A percentile compares a stretch with the other conserved stretches of the same genome.
These are phyloP conservation scores for Graptemys geographica DNA, from an alignment of 2,797 vertebrate species.

Conservation along the genomic window DNA sequence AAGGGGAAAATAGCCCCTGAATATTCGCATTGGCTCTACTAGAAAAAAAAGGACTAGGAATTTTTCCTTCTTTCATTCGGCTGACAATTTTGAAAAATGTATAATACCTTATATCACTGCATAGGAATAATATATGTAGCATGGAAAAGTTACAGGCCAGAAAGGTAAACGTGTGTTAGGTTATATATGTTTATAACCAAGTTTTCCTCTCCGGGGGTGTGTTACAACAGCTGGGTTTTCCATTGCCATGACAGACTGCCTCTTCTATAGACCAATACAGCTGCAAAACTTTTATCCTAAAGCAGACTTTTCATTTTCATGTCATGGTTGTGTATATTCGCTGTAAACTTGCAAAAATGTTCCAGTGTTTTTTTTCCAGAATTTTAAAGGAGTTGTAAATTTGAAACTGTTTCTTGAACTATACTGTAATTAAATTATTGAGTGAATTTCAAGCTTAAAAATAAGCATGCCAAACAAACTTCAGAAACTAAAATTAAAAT, in stretches of 20 bases:
- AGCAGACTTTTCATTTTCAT: background rate
- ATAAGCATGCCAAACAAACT: constrained; percentile 39
- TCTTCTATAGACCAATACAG: background rate
- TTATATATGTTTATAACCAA: background rate
- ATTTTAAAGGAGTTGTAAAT: constrained; percentile 9
- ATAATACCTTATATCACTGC: background rate
- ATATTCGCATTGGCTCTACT: background rate
- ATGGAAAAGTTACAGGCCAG: background rate
- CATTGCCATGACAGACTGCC: background rate
- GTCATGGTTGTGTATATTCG: background rate
- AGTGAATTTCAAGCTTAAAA: constrained; percentile 29
- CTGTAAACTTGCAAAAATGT: background rate
- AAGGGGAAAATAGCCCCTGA: background rate
- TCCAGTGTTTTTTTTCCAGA: background rate
- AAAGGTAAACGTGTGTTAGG: background rate
- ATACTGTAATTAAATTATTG: constrained; percentile 47
- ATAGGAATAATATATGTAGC: background rate
- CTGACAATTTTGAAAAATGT: background rate
- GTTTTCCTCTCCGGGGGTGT: background rate
- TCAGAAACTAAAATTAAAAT: constrained; percentile 56
- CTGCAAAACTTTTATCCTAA: background rate
- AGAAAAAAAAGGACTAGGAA: background rate
- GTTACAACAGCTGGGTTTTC: constrained; percentile 18
- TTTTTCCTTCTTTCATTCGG: background rate
- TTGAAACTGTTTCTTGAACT: constrained; percentile 26